phyloP scores from a whole-genome alignment of 2,797 vertebrate genomes.

The Spea hammondii region DNA sequence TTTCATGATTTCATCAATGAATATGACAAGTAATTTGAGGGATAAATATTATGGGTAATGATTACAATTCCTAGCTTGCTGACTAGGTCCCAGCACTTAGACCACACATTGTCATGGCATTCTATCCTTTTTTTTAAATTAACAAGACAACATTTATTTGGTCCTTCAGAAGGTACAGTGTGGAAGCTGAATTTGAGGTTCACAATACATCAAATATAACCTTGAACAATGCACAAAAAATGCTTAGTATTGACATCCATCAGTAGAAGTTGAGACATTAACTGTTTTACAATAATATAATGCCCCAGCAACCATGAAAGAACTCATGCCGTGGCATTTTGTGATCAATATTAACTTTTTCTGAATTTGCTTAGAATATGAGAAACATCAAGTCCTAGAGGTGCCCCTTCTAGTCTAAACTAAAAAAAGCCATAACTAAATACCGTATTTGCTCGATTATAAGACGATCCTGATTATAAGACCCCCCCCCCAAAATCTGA shows the following conservation, averaged over 20 bases:
- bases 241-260: constrained; percentile 69
- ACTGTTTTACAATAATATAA: constrained; percentile 77
- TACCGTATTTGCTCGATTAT: too few relatives aligned
- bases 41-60: constrained; percentile 28
- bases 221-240: constrained; percentile 76
- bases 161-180: constrained; percentile 71
- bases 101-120: neutral
- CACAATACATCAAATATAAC: constrained; percentile 83
- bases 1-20: constrained; percentile 48
- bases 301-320: constrained; percentile 2
- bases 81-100: neutral
- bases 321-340: constrained; percentile 40
- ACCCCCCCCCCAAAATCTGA: too few relatives aligned
- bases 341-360: constrained; percentile 56
- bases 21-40: constrained; percentile 33
- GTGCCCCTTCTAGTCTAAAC: constrained; percentile 63
- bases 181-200: constrained; percentile 67
- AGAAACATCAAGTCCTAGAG: constrained; percentile 60
- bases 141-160: constrained; percentile 76
- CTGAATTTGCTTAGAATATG: constrained; percentile 63
- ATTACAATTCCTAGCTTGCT: constrained; percentile 11
- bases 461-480: too few relatives aligned
- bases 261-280: constrained; percentile 74
- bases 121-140: constrained; percentile 22
- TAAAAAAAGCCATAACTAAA: constrained; percentile 56